Percentiles rank a stretch among this genome's conserved stretches.
Conservation (phyloP, 35 echinoderm and acorn worm genomes). For the Ptychodera flava region DNA sequence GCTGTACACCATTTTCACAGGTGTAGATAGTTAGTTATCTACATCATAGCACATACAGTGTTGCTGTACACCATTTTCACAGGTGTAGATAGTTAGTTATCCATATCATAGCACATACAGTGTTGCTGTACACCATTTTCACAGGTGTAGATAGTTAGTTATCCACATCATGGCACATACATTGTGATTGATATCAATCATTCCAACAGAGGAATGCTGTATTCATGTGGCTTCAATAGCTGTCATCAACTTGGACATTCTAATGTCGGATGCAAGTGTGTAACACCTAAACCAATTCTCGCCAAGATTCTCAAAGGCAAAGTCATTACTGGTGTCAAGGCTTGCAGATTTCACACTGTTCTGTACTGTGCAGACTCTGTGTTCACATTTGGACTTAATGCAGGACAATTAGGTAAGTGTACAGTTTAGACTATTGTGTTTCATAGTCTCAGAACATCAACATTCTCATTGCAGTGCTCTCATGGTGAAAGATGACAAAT, state of each 20-base stretch:
- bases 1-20: too few species aligned
- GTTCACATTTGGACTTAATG: conserved; percentile 89
- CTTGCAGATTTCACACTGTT: conserved; percentile 81
- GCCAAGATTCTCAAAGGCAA: conserved; percentile 63
- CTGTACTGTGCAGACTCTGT: conserved; percentile 53
- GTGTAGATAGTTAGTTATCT: too few species aligned
- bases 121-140: too few species aligned
- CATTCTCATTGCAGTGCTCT: not conserved
- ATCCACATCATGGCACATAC: too few species aligned
- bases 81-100: too few species aligned
- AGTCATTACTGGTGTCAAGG: conserved; percentile 49
- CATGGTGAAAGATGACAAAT: not conserved
- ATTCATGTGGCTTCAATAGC: conserved; percentile 79
- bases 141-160: too few species aligned
- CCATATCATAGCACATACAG: too few species aligned
- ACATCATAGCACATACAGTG: too few species aligned
- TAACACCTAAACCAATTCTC: conserved; percentile 56
- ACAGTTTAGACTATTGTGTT: too few species aligned
- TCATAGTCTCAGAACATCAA: too few species aligned
- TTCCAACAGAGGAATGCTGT: conserved; percentile 67
- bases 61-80: too few species aligned
- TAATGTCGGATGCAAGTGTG: conserved; percentile 43
- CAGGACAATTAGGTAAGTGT: conserved; percentile 88
- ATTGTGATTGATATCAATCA: too few species aligned
- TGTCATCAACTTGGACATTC: conserved; percentile 73